These are phyloP conservation scores for Catocala nupta DNA, from an alignment of 2,888 invertebrate species.

Conservation along the genomic window DNA sequence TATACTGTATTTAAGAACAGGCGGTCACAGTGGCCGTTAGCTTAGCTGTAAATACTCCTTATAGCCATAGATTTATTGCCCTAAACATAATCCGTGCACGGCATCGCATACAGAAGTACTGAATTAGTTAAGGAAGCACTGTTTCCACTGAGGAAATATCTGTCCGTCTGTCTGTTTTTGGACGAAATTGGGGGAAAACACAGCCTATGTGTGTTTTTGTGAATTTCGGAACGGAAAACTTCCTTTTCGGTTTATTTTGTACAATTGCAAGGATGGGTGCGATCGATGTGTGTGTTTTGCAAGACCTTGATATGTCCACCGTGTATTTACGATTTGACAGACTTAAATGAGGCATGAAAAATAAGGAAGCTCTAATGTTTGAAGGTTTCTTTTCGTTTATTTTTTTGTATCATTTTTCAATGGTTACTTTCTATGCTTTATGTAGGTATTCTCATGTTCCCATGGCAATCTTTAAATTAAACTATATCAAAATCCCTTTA, in stretches of 20 bases:
- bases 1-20: not conserved
- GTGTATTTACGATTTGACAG: too few relatives aligned
- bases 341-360: too few relatives aligned
- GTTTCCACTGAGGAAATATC: slow-evolving; percentile 58
- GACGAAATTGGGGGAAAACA: slow-evolving; percentile 28
- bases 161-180: slow-evolving; percentile 44
- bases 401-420: too few relatives aligned
- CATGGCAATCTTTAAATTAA: too few relatives aligned
- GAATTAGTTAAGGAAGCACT: slow-evolving; percentile 69
- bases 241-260: not conserved
- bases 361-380: too few relatives aligned
- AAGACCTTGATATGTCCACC: too few relatives aligned
- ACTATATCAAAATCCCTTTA: too few relatives aligned
- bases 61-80: slow-evolving; percentile 69
- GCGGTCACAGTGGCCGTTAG: not conserved
- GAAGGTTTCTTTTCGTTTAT: too few relatives aligned
- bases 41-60: slow-evolving; percentile 11
- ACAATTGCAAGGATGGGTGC: not conserved
- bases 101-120: slow-evolving; percentile 66
- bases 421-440: too few relatives aligned
- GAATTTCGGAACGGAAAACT: not conserved
- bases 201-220: slow-evolving; percentile 19
- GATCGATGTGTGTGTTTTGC: too few relatives aligned
- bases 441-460: too few relatives aligned
- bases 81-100: slow-evolving; percentile 62